Evolutionary conservation across 2,888 invertebrate genomes (phyloP).

Genomic region (Melieria picta): DNA sequence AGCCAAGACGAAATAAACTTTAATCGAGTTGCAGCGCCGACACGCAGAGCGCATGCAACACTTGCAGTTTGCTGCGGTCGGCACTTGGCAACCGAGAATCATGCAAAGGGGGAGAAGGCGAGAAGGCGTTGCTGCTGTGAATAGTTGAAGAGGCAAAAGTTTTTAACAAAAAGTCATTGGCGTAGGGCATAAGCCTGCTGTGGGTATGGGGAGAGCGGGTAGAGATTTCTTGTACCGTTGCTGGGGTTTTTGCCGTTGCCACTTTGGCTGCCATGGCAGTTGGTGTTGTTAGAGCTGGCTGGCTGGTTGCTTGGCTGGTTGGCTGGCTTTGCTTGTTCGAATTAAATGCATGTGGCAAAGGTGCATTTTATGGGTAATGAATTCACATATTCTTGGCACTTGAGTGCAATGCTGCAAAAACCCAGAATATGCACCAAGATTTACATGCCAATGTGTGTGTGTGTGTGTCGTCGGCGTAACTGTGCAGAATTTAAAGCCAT

Average conservation of each 20-base stretch:
- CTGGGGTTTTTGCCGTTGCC: too few species aligned
- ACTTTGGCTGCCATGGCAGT: too few species aligned
- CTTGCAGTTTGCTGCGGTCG: neutral
- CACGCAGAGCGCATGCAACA: neutral
- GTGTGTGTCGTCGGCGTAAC: too few species aligned
- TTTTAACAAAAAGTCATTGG: too few species aligned
- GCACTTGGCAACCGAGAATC: neutral
- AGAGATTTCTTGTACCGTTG: too few species aligned
- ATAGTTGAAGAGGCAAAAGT: too few species aligned
- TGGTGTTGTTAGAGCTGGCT: neutral
- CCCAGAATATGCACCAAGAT: too few species aligned
- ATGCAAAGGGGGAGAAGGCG: neutral
- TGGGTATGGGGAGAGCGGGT: neutral
- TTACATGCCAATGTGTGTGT: too few species aligned
- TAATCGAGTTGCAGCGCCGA: constrained; percentile 33
- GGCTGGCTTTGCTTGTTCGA: neutral
- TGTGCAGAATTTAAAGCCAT: too few species aligned
- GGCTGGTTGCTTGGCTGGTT: too few species aligned
- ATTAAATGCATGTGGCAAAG: constrained; percentile 33
- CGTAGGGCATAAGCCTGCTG: neutral
- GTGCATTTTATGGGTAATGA: constrained; percentile 37
- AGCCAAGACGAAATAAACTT: constrained; percentile 26
- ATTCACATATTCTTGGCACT: constrained; percentile 35
- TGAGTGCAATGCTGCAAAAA: constrained; percentile 11
- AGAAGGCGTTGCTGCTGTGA: neutral